A percentile compares a stretch with the other conserved stretches of the same genome.
Evolutionary conservation across 2,113 vertebrate genomes (phyloP).

Genomic region (Apus apus): DNA sequence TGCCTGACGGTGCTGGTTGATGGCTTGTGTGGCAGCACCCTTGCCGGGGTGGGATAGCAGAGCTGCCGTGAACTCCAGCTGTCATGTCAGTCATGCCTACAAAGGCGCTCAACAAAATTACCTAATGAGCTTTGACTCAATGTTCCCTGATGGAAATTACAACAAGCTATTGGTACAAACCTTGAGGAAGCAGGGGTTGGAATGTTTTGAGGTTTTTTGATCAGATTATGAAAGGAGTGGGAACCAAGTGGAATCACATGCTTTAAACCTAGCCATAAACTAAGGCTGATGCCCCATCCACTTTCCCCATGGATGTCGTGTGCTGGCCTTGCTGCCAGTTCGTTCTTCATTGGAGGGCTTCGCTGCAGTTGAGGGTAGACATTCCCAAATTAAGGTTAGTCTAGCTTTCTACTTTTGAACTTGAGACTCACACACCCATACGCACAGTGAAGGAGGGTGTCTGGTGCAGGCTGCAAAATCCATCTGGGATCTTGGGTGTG

Average conservation of each 20-base stretch:
- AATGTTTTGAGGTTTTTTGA: background rate
- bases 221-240: background rate
- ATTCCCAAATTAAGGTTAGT: background rate
- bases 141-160: background rate
- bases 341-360: background rate
- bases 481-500: background rate
- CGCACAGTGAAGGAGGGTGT: background rate
- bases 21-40: fast-evolving
- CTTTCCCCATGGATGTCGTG: fast-evolving
- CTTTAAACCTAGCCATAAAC: background rate
- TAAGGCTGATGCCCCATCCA: background rate
- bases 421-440: background rate
- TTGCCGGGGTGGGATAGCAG: fast-evolving
- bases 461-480: background rate
- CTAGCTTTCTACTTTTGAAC: background rate
- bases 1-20: background rate
- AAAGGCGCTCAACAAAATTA: background rate
- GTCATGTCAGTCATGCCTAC: fast-evolving
- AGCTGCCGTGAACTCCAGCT: background rate
- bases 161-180: no score
- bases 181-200: background rate
- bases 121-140: background rate
- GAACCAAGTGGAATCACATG: background rate
- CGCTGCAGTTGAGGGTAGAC: background rate
- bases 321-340: background rate